Evolutionary conservation across 2,797 vertebrate species (phyloP).

Genomic region (Semotilus atromaculatus): DNA sequence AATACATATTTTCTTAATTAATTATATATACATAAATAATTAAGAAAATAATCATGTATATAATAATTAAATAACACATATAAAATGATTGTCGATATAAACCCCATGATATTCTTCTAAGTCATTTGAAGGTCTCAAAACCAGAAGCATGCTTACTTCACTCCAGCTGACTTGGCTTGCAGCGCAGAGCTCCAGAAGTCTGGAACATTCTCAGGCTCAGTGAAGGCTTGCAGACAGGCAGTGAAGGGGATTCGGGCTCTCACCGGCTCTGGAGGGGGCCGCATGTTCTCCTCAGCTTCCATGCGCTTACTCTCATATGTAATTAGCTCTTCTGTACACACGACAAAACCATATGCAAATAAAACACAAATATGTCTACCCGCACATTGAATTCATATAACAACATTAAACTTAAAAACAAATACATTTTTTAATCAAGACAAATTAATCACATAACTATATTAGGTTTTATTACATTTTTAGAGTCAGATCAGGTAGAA

Average conservation of each 20-base stretch:
- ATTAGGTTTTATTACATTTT: not conserved
- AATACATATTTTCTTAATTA: no score
- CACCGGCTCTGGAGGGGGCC: slow-evolving; percentile 86
- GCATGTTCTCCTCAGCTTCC: slow-evolving; percentile 89
- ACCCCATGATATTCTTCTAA: not conserved
- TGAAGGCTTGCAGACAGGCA: slow-evolving; percentile 94
- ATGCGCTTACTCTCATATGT: slow-evolving; percentile 86
- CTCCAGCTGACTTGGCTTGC: slow-evolving; percentile 95
- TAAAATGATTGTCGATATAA: not conserved
- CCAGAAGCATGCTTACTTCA: slow-evolving; percentile 86
- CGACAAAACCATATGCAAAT: not conserved
- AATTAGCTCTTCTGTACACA: slow-evolving; percentile 89
- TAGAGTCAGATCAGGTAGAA: not conserved
- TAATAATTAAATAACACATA: not conserved
- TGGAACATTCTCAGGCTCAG: slow-evolving; percentile 92
- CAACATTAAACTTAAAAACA: not conserved
- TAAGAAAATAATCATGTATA: not conserved
- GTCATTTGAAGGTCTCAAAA: slow-evolving; percentile 10
- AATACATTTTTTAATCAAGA: not conserved
- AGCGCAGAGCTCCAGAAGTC: slow-evolving; percentile 99
- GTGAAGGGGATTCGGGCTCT: slow-evolving; percentile 94
- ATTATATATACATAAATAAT: not conserved
- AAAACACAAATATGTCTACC: not conserved
- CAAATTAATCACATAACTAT: not conserved
- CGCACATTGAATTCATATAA: not conserved